A percentile compares a stretch with the other conserved stretches of the same genome.
phyloP scores from a whole-genome alignment of 2,797 vertebrate species.

The Gallinago solitaria region DNA sequence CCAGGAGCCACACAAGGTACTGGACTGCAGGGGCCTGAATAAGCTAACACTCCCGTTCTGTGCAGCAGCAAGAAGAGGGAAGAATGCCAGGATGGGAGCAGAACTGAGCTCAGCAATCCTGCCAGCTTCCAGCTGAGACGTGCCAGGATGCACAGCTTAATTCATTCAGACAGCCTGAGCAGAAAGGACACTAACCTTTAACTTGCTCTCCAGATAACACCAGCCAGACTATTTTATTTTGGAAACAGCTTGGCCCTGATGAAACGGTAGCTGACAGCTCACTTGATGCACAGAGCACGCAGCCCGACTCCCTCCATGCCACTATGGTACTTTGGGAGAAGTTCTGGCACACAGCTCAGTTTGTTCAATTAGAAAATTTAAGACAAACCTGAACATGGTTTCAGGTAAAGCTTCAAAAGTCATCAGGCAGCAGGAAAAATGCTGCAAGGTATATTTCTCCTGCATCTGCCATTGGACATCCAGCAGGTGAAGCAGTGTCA shows the following conservation, averaged over 20 bases:
- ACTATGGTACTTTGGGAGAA: background rate
- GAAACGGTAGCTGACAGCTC: background rate
- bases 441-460: background rate
- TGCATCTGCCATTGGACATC: background rate
- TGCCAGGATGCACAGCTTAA: background rate
- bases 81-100: background rate
- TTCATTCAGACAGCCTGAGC: background rate
- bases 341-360: background rate
- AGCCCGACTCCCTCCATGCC: background rate
- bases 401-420: background rate
- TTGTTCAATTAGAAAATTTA: background rate
- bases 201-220: background rate
- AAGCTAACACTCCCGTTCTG: background rate
- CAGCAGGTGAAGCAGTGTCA: background rate
- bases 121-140: background rate
- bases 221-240: background rate
- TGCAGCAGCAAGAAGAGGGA: background rate
- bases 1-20: fast-evolving
- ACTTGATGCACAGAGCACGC: background rate
- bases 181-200: background rate
- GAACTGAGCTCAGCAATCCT: background rate
- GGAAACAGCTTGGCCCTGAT: background rate
- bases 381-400: background rate
- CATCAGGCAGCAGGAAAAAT: background rate
- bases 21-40: background rate